Evolutionary conservation across 2,113 vertebrate genomes (phyloP), one percentile per base, ranked within the genome.

Genomic region (Apeltes quadracus): DNA sequence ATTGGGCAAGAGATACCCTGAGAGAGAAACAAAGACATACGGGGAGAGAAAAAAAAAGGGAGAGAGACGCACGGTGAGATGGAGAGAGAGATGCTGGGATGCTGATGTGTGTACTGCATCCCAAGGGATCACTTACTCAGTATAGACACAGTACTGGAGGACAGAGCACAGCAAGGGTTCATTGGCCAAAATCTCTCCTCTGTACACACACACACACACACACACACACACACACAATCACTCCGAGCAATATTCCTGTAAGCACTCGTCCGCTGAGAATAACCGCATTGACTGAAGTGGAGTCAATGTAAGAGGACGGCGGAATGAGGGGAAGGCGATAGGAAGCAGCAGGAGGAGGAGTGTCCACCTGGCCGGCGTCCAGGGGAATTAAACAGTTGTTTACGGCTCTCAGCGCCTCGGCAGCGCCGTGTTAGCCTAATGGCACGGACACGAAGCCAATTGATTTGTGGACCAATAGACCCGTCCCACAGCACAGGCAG

Each of bases 81-180:
- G 1, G 36, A 38, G 36, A 38, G 36, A 38, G 70, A 77, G 75
- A 69, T 29, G 61, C 69, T 72, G 62, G 76, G 76, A 82, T 83
- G 80, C 76, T 84, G 62, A 75, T 88, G 88, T 88, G 82, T 80
- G 82, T 56, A 75, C 85, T 76, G 68, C 85, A 77, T 89, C 90
- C 84, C 89, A 65, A 63, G 87, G 89, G 91, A 91, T 84, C 89
- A 90, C 87, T 92, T 90, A 89, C 86, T 89, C 88, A 83, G 81
- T 92, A 89, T 84, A 92, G 87, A 89, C 89, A 89, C 89, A 89
- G 83, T 61, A 87, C 86, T 88, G 85, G 83, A 90, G 89, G 86
- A 92, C 79, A 83, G 78, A 82, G 81, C 83, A 86, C 86, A 87
- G 84, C 86, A 78, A 88, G 84, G 87, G 86, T 89, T 90, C 90